A percentile compares a stretch with the other conserved stretches of the same genome.
phyloP scores from a whole-genome alignment of 2,113 vertebrate species.

The Emydocephalus ijimae region DNA sequence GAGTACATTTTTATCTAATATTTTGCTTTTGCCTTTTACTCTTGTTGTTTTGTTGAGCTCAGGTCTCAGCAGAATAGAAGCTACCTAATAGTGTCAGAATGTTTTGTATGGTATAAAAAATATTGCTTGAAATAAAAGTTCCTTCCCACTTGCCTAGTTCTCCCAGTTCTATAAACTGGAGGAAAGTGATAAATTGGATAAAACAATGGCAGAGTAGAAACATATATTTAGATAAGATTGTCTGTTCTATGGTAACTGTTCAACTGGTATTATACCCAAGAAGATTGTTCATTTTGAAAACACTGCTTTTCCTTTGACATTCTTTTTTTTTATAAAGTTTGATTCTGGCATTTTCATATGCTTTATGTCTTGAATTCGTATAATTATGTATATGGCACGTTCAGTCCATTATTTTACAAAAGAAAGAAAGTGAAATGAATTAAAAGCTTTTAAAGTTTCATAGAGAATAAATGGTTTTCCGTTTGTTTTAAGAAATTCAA shows the following conservation, averaged over 20 bases:
- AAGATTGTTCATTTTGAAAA: neutral
- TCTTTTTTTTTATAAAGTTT: neutral
- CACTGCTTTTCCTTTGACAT: neutral
- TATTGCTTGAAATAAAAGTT: neutral
- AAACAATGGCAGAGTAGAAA: neutral
- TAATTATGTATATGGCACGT: neutral
- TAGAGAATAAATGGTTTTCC: neutral
- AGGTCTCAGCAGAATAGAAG: neutral
- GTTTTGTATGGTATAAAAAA: neutral
- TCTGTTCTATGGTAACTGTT: neutral
- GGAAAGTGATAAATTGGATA: neutral
- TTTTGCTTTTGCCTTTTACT: neutral
- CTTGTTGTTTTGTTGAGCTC: neutral
- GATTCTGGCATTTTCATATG: neutral
- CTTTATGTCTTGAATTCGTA: neutral
- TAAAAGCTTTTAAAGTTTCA: neutral
- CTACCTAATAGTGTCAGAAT: neutral
- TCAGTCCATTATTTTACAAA: neutral
- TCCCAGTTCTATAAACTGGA: neutral
- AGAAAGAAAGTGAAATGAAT: neutral
- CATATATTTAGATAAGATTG: neutral
- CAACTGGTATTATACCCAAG: neutral
- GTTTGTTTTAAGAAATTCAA: neutral
- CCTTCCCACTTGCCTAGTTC: neutral
- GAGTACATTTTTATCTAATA: constrained; percentile 57